Evolutionary conservation across 2,113 vertebrate species (phyloP).

Genomic region (Tragelaphus strepsiceros): DNA sequence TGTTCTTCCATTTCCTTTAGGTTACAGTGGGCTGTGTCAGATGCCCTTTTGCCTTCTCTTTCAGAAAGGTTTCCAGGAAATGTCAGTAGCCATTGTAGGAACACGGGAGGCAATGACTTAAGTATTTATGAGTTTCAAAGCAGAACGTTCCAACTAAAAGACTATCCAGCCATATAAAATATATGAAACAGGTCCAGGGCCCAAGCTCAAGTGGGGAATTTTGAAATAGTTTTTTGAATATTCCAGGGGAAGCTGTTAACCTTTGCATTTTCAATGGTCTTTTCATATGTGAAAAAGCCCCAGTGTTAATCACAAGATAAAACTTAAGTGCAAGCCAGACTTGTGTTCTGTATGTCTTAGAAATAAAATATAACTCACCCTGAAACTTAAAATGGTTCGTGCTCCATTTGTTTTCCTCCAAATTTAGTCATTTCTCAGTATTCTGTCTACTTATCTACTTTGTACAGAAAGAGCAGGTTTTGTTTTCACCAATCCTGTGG

Average conservation of each 20-base stretch:
- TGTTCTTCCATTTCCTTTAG: background rate
- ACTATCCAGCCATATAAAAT: background rate
- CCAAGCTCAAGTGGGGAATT: background rate
- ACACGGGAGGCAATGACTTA: background rate
- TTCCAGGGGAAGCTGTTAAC: slow-evolving; percentile 1
- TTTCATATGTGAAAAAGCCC: slow-evolving; percentile 18
- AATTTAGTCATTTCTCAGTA: slow-evolving; percentile 25
- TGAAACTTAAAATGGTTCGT: background rate
- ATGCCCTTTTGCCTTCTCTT: background rate
- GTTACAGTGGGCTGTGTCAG: background rate
- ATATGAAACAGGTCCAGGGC: background rate
- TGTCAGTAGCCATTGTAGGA: background rate
- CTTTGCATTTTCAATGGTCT: slow-evolving; percentile 35
- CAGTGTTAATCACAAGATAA: slow-evolving; percentile 7
- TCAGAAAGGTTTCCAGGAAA: background rate
- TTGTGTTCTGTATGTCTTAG: background rate
- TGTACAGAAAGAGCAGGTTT: background rate
- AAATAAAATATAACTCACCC: background rate
- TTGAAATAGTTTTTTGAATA: slow-evolving; percentile 13
- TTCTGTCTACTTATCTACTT: background rate
- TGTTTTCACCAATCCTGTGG: background rate
- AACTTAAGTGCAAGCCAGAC: slow-evolving; percentile 9
- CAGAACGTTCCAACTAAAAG: slow-evolving; percentile 3
- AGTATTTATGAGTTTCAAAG: slow-evolving; percentile 54
- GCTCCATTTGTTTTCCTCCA: background rate